Percentiles rank a stretch among this genome's conserved stretches.
phyloP scores from a whole-genome alignment of 2,888 invertebrate genomes.

The Cybosia mesomella region DNA sequence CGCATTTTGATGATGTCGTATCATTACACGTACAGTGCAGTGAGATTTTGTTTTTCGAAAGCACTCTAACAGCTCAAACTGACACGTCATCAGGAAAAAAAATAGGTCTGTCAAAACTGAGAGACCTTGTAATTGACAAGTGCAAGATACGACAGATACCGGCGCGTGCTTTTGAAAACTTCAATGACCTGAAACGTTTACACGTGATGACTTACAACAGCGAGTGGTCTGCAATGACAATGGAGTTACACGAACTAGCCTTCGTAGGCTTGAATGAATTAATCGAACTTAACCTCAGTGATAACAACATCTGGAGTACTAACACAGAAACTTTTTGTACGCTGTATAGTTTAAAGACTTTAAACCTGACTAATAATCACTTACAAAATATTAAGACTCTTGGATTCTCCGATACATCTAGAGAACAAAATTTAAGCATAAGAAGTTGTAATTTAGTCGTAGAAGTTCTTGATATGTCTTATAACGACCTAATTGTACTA shows the following conservation, averaged over 20 bases:
- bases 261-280: slow-evolving; percentile 90
- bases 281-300: slow-evolving; percentile 89
- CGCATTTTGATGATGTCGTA: slow-evolving; percentile 89
- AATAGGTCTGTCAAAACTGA: slow-evolving; percentile 88
- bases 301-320: slow-evolving; percentile 92
- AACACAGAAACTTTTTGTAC: slow-evolving; percentile 91
- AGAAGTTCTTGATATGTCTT: slow-evolving; percentile 90
- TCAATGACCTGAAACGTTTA: slow-evolving; percentile 89
- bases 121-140: slow-evolving; percentile 90
- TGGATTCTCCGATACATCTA: slow-evolving; percentile 90
- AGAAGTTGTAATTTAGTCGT: slow-evolving; percentile 90
- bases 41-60: slow-evolving; percentile 91
- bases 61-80: slow-evolving; percentile 87
- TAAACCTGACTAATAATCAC: slow-evolving; percentile 92
- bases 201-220: slow-evolving; percentile 92
- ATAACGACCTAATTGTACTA: slow-evolving; percentile 91
- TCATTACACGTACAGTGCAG: slow-evolving; percentile 91
- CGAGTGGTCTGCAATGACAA: slow-evolving; percentile 92
- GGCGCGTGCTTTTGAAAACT: slow-evolving; percentile 89
- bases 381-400: slow-evolving; percentile 92
- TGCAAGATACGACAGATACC: slow-evolving; percentile 93
- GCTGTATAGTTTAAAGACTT: slow-evolving; percentile 89
- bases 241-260: slow-evolving; percentile 91
- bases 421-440: slow-evolving; percentile 85
- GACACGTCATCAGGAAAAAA: slow-evolving; percentile 83